Percentiles rank a stretch among this genome's conserved stretches.
Conservation (phyloP, 2,113 vertebrate species). For the Empidonax alnorum region DNA sequence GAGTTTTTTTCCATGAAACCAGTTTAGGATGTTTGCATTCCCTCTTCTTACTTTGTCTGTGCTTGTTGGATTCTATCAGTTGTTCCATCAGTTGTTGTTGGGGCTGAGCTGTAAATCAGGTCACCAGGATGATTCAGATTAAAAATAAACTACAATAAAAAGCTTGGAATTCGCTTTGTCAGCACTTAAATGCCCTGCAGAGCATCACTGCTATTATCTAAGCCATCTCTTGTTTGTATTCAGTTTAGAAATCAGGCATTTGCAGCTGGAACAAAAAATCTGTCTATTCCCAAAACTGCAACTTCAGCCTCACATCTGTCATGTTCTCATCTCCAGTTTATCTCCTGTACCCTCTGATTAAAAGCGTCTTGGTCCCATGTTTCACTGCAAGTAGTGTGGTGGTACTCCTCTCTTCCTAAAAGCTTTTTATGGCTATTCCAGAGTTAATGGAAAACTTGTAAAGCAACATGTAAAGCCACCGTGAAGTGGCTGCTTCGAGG, state of each 20-base stretch:
- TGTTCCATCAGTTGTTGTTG: not conserved
- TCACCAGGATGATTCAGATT: constrained; percentile 18
- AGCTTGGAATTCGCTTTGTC: constrained; percentile 23
- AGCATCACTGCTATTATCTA: constrained; percentile 28
- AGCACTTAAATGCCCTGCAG: constrained; percentile 24
- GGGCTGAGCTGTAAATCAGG: constrained; percentile 17
- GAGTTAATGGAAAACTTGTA: not conserved
- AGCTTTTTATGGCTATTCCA: not conserved
- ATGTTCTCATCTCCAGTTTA: not conserved
- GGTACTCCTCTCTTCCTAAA: not conserved
- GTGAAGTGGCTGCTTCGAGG: not conserved
- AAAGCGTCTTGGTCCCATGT: not conserved
- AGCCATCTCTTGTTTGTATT: constrained; percentile 13
- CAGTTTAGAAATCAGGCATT: not conserved
- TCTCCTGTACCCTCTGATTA: not conserved
- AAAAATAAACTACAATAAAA: constrained; percentile 49
- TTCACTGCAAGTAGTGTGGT: not conserved
- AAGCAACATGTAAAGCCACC: not conserved
- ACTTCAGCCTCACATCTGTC: not conserved
- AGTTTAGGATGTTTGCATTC: not conserved
- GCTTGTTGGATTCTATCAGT: not conserved
- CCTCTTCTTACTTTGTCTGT: accelerated
- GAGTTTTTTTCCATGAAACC: not conserved
- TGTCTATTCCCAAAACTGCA: not conserved
- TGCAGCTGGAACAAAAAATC: constrained; percentile 11